Conservation (phyloP, 1,140 invertebrate species). For the Berghia stephanieae region DNA sequence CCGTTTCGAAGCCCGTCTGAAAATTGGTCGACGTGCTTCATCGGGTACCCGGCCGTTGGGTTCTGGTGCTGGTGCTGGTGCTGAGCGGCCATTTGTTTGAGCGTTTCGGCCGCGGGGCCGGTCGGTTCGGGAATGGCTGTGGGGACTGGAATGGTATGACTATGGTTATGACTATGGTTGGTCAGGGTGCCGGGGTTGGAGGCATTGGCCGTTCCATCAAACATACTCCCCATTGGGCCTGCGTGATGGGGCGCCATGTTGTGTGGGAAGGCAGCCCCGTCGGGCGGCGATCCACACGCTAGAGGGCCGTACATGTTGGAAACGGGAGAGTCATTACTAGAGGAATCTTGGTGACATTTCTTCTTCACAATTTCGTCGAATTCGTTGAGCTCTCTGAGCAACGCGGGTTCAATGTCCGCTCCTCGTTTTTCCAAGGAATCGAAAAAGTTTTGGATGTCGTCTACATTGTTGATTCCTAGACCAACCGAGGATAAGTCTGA, state of each 20-base stretch:
- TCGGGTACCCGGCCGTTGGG: constrained; percentile 56
- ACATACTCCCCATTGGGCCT: constrained; percentile 24
- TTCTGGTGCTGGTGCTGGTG: constrained; percentile 89
- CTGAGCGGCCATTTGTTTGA: constrained; percentile 96
- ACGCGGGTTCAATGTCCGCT: constrained; percentile 81
- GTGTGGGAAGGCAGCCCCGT: constrained; percentile 41
- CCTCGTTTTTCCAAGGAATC: constrained; percentile 82
- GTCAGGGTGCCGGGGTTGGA: constrained; percentile 32
- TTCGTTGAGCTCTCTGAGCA: constrained; percentile 83
- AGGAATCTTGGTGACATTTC: constrained; percentile 46
- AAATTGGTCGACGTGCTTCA: constrained; percentile 56
- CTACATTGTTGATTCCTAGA: constrained; percentile 17
- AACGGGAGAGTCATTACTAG: constrained; percentile 45
- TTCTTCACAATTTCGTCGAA: constrained; percentile 57
- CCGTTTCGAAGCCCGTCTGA: constrained; percentile 23
- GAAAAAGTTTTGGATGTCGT: constrained; percentile 72
- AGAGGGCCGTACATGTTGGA: constrained; percentile 48
- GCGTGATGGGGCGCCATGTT: constrained; percentile 24
- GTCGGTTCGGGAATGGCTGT: constrained; percentile 39
- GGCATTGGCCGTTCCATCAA: constrained; percentile 19
- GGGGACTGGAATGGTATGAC: constrained; percentile 38
- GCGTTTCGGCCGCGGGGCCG: constrained; percentile 88
- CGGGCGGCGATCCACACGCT: constrained; percentile 46
- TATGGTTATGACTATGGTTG: constrained; percentile 37
- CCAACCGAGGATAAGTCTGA: too few relatives aligned